phyloP scores from a whole-genome alignment of 2,797 vertebrate species.

The Falco rusticolus region DNA sequence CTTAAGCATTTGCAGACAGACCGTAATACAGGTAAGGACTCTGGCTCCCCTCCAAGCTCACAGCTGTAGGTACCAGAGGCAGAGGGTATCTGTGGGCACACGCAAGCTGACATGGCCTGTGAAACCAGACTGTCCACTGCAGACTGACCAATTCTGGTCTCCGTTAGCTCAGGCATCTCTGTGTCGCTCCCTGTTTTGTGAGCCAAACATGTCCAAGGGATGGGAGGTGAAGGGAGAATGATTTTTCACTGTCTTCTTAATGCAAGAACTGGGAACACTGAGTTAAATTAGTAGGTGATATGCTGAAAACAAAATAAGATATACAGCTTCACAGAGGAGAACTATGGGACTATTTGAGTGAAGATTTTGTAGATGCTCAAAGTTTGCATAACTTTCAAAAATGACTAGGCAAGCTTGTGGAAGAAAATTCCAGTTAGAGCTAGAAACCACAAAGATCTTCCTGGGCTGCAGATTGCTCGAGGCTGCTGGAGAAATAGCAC shows the following conservation, averaged over 20 bases:
- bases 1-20: not conserved
- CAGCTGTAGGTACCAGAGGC: not conserved
- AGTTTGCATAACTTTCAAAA: conserved; percentile 32
- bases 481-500: not conserved
- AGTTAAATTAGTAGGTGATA: conserved; percentile 51
- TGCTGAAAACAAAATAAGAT: conserved; percentile 46
- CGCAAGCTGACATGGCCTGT: not conserved
- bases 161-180: not conserved
- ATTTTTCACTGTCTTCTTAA: conserved; percentile 67
- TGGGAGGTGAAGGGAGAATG: conserved; percentile 38
- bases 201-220: conserved; percentile 42
- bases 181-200: conserved; percentile 13
- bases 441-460: not conserved
- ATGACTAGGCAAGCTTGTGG: not conserved
- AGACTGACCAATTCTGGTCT: not conserved
- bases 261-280: not conserved
- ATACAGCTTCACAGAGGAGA: not conserved
- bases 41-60: not conserved
- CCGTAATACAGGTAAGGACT: fast-evolving
- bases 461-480: conserved; percentile 11
- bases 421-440: conserved; percentile 19
- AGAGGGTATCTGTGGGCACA: not conserved
- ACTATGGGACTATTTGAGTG: not conserved
- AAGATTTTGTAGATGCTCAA: not conserved
- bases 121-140: not conserved